These are phyloP conservation scores for Ochotona curzoniae DNA, from an alignment of 2,113 vertebrate genomes.

Conservation along the genomic window DNA sequence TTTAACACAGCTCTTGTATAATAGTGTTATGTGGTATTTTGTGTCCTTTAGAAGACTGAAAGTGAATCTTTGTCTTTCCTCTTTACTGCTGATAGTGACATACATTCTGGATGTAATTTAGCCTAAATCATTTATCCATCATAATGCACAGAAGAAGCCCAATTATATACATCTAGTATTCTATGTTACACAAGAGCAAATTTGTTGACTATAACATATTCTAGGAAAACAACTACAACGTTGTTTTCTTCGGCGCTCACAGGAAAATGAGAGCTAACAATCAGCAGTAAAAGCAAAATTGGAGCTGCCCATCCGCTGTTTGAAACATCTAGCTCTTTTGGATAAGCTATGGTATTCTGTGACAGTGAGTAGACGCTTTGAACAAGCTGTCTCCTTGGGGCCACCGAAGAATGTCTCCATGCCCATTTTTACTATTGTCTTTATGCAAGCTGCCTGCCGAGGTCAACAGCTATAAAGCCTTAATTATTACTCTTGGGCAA, in stretches of 20 bases:
- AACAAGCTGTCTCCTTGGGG: background rate
- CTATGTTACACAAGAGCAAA: background rate
- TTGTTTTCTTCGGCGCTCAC: background rate
- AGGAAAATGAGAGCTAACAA: background rate
- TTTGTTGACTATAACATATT: background rate
- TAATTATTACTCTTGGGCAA: slow-evolving; percentile 29
- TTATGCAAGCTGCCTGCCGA: background rate
- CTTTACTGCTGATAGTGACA: background rate
- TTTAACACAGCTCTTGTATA: background rate
- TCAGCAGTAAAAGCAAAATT: background rate
- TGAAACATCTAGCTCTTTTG: background rate
- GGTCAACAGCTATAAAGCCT: slow-evolving; percentile 2
- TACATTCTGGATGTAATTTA: background rate
- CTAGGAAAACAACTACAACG: too few species aligned
- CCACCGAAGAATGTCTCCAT: background rate
- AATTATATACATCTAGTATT: background rate
- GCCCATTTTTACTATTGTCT: background rate
- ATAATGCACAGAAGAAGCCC: background rate
- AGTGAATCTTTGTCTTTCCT: background rate
- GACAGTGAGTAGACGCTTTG: background rate
- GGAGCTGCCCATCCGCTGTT: background rate
- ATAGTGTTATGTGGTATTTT: background rate
- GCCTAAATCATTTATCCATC: background rate
- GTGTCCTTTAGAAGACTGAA: background rate
- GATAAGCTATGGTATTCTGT: background rate